These are phyloP conservation scores for Trichopoda pennipes DNA, from an alignment of 2,888 invertebrate genomes.

Conservation along the genomic window DNA sequence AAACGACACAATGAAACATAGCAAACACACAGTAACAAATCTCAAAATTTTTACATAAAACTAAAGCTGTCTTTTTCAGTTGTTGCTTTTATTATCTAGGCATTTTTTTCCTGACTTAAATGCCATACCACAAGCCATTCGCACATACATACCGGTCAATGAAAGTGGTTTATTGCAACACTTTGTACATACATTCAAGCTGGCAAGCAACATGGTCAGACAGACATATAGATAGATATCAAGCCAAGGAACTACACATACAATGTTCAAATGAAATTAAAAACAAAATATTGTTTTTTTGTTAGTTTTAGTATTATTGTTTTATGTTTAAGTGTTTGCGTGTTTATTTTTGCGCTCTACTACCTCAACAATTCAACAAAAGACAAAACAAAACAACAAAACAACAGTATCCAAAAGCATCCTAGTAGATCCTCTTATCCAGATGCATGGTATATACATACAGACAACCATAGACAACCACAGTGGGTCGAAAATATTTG, in stretches of 20 bases:
- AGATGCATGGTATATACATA: constrained; percentile 66
- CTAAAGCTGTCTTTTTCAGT: constrained; percentile 35
- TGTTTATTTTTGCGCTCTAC: constrained; percentile 70
- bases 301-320: constrained; percentile 35
- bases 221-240: constrained; percentile 25
- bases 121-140: constrained; percentile 25
- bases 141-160: constrained; percentile 60
- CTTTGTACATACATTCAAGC: constrained; percentile 39
- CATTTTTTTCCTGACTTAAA: constrained; percentile 32
- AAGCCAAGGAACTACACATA: constrained; percentile 14
- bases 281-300: constrained; percentile 32
- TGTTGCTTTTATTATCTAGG: constrained; percentile 43
- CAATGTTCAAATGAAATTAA: constrained; percentile 26
- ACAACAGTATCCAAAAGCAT: constrained; percentile 48
- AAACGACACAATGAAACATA: constrained; percentile 13
- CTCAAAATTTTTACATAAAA: constrained; percentile 63
- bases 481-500: background rate
- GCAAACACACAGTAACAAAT: constrained; percentile 33
- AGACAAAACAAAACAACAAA: constrained; percentile 7
- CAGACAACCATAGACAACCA: constrained; percentile 4
- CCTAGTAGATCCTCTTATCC: constrained; percentile 72
- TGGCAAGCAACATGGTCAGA: constrained; percentile 16
- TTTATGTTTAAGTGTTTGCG: constrained; percentile 75
- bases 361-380: constrained; percentile 47
- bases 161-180: constrained; percentile 66